Conservation (phyloP, 2,797 vertebrate species). For the Hippopotamyrus pictus region DNA sequence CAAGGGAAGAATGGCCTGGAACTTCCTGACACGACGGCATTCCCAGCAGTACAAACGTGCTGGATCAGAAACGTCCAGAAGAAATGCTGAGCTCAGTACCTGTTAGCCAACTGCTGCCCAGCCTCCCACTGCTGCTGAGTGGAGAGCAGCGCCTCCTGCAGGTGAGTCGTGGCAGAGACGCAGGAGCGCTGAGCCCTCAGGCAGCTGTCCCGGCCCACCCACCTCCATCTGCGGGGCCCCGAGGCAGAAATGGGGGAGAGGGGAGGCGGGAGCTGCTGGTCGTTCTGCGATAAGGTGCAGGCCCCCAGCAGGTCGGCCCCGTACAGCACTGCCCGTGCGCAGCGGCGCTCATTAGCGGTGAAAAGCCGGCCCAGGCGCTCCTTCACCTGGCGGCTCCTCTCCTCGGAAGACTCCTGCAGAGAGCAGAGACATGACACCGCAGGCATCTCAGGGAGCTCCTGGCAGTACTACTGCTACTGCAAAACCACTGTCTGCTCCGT, state of each 20-base stretch:
- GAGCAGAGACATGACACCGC: background rate
- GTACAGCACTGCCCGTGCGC: conserved; percentile 73
- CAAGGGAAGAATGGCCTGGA: background rate
- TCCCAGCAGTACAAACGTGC: background rate
- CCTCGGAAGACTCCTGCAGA: conserved; percentile 70
- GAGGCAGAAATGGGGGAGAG: conserved; percentile 14
- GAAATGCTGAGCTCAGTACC: conserved; percentile 51
- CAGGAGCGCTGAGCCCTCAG: conserved; percentile 55
- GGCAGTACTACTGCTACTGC: background rate
- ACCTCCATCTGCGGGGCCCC: conserved; percentile 64
- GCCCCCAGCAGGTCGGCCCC: conserved; percentile 75
- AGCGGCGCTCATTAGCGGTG: conserved; percentile 76
- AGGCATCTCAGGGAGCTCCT: background rate
- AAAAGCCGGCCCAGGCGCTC: conserved; percentile 80
- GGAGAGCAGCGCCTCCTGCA: conserved; percentile 61
- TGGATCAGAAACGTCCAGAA: background rate
- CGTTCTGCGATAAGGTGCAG: conserved; percentile 55
- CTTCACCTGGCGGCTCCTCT: conserved; percentile 73
- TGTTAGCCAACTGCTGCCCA: conserved; percentile 61
- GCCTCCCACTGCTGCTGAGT: conserved; percentile 55
- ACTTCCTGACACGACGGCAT: no score
- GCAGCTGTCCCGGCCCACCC: conserved; percentile 71
- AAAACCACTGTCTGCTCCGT: background rate
- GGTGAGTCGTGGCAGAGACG: conserved; percentile 44
- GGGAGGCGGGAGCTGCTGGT: conserved; percentile 29